phyloP scores from a whole-genome alignment of 2,888 invertebrate species.

The Drosophila lacicola region DNA sequence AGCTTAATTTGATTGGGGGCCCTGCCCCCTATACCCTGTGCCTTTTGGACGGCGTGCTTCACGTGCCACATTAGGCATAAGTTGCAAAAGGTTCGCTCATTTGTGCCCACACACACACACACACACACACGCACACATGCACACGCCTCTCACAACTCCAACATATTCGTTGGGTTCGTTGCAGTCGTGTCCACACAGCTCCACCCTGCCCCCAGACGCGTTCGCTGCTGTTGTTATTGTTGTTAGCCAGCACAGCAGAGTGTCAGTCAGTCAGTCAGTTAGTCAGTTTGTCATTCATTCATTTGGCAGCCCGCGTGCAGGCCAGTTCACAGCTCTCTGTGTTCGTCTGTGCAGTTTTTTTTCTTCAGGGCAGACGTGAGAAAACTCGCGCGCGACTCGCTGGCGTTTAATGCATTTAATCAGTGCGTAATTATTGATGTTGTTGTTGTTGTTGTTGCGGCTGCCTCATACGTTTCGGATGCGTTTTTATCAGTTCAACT shows the following conservation, averaged over 20 bases:
- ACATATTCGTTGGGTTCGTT: conserved; percentile 45
- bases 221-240: too few relatives aligned
- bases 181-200: conserved; percentile 33
- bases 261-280: conserved; percentile 34
- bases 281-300: conserved; percentile 68
- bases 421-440: conserved; percentile 59
- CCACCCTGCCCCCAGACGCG: conserved; percentile 17
- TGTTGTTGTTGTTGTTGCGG: conserved; percentile 14
- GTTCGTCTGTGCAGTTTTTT: conserved; percentile 25
- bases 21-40: conserved; percentile 27
- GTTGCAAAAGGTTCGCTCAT: conserved; percentile 68
- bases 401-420: conserved; percentile 70
- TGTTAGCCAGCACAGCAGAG: conserved; percentile 2
- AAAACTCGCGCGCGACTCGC: conserved; percentile 55
- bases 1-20: conserved; percentile 69
- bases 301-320: conserved; percentile 71
- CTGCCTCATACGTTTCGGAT: conserved; percentile 32
- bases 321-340: conserved; percentile 63
- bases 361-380: conserved; percentile 41
- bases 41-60: conserved; percentile 46
- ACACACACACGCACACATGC: conserved; percentile 8
- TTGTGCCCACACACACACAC: conserved; percentile 46
- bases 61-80: conserved; percentile 71
- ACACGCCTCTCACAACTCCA: conserved; percentile 51
- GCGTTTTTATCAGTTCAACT: conserved; percentile 38